Evolutionary conservation across 2,888 invertebrate species (phyloP), one percentile per base, ranked within the genome.

Genomic region (Callyntrura guangdongensis): DNA sequence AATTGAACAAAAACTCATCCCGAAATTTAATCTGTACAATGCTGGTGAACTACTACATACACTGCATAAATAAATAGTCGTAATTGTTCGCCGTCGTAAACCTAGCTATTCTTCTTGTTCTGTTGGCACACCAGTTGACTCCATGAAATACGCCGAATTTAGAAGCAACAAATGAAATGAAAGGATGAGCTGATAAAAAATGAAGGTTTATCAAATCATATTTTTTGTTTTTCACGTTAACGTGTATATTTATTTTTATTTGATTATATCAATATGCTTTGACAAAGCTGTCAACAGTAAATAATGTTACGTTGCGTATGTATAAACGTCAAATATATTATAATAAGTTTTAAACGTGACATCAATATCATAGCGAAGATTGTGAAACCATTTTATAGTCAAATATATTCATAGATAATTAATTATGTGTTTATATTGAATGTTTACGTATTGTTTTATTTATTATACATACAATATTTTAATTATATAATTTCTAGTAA

Each of bases 211-310:
- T 36, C 36, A 2, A 6, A 1, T 22, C 5, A 0, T 6, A 14
- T 49, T 49, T 49, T 77, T 22, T 49, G 12, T 64, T 64, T 25
- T 64, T 25, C 3, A n/a, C n/a, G 11, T 22, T 77, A 77, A 77
- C 49, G 11, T 47, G 59, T 81, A 45, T 61, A 61, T 81, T 81
- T 27, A 45, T 47, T 81, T 81, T 61, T 81, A 61, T 81, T 81
- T 27, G 36, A 36, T 61, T 61, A 81, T 45, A 20, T 59, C n/a
- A 56, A 61, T 59, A 81, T 36, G 59, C 47, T 64, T 36, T 82
- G 67, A 81, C 79, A 25, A 82, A 88, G 82, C 82, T 59, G 81
- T 82, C 56, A 88, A 88, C 82, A 82, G 45, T 88, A 72, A 72
- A 36, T 88, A 77, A 27, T 47, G 47, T 49, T 56, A 36, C 6